Percentiles rank a stretch among this genome's conserved stretches.
phyloP scores from a whole-genome alignment of 2,113 vertebrate genomes.

The Phoenicopterus ruber region DNA sequence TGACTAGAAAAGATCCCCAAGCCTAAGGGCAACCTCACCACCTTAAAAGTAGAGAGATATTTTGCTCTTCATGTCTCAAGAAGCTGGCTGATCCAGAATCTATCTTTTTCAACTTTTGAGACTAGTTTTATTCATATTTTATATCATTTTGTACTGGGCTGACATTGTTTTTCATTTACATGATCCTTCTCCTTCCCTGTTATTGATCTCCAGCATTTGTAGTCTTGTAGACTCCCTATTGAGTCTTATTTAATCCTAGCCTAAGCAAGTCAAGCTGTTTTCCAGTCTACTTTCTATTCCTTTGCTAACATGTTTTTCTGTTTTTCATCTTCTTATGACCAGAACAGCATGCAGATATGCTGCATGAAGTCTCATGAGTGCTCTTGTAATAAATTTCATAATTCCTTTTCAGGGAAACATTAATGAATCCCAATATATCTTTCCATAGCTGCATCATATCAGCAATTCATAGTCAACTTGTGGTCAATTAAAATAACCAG shows the following conservation, averaged over 20 bases:
- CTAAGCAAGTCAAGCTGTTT: constrained; percentile 19
- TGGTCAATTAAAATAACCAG: background rate
- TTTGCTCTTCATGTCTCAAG: background rate
- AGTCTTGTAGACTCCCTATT: background rate
- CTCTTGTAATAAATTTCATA: background rate
- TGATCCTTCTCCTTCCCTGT: background rate
- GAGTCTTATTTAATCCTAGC: constrained; percentile 3
- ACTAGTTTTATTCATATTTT: background rate
- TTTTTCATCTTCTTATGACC: background rate
- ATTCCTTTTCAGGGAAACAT: constrained; percentile 3
- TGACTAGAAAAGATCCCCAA: background rate
- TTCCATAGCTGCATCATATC: background rate
- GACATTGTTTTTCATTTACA: background rate
- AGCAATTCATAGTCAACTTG: background rate
- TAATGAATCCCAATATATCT: background rate
- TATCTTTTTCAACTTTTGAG: background rate
- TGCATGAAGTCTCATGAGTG: background rate
- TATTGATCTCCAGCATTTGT: background rate
- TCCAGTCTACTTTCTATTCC: background rate
- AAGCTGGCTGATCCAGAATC: background rate
- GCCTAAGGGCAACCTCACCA: background rate
- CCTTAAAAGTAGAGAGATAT: background rate
- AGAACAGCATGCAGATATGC: background rate
- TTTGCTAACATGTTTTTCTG: background rate
- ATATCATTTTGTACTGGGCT: background rate